Conservation (phyloP, 2,797 vertebrate genomes). For the Centropyge bicolor region DNA sequence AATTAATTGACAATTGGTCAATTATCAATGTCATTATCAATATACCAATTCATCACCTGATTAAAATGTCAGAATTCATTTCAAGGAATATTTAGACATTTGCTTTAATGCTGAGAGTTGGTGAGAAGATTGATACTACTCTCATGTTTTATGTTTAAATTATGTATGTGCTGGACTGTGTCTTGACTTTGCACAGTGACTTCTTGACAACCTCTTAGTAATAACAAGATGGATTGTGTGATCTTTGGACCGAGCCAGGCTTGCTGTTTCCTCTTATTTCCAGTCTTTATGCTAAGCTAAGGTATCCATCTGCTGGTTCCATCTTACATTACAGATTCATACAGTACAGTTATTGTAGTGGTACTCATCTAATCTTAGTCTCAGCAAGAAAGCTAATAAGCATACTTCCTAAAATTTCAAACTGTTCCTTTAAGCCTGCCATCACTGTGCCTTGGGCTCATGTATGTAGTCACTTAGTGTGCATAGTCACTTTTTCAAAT, state of each 20-base stretch:
- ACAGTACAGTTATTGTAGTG: background rate
- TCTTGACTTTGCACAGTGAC: too few relatives aligned
- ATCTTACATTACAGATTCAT: background rate
- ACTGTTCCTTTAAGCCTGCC: background rate
- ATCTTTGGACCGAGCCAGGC: too few relatives aligned
- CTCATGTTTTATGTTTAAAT: background rate
- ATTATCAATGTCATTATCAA: background rate
- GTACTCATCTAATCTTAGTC: background rate
- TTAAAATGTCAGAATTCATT: background rate
- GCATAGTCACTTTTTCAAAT: background rate
- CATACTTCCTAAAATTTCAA: background rate
- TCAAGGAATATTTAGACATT: background rate
- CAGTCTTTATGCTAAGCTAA: constrained; percentile 1
- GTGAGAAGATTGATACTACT: background rate
- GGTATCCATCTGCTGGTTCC: background rate
- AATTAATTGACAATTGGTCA: background rate
- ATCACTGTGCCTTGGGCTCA: too few relatives aligned
- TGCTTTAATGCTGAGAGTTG: background rate
- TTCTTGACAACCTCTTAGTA: too few relatives aligned
- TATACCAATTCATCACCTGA: background rate
- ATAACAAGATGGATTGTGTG: too few relatives aligned
- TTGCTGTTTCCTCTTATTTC: background rate
- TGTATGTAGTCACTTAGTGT: background rate
- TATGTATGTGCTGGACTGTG: too few relatives aligned
- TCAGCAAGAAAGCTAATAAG: background rate